Base-by-base conservation (phyloP, 2,797 vertebrate genomes). In the Macropus fuliginosus region DNA sequence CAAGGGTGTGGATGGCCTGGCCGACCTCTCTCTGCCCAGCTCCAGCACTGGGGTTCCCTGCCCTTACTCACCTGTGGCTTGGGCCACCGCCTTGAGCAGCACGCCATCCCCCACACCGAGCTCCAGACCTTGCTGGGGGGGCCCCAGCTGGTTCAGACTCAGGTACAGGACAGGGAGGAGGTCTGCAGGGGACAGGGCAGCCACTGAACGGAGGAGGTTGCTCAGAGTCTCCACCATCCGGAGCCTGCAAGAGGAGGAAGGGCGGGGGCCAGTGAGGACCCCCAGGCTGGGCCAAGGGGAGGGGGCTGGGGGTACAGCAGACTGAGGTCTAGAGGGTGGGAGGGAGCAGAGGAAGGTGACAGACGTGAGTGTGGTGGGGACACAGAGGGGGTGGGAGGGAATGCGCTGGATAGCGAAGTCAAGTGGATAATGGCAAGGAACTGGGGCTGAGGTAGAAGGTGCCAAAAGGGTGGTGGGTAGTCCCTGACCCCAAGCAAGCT, bases 61-160 rank as follows among this genome's bases (percentile, higher is more conserved):
- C 5, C 21, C 55, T 56, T 27, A 28, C 97, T 92, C 97, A 99
- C 99, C 99, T 6, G 99, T 99, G 95, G 99, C 99, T 98, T 99
- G 99, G 97, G 99, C 99, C 91, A 99, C 99, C 0, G 99, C 99
- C 98, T 99, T 99, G 99, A 99, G 99, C 91, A 99, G 99, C 95
- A 99, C 98, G 0, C 99, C 99, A 89, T 99, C 99, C 4, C 99
- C 99, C 0, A 99, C 97, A 0, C 99, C 99, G 1, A 99, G 99
- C 98, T 99, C 99, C 96, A 99, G 98, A 81, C 99, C 99, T 96
- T 99, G 98, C 98, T 99, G 99, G 74, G 99, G 99, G 0, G 99
- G 99, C 31, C 99, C 99, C 28, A 99, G 99, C 97, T 99, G 99
- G 98, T 99, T 99, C 97, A 99, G 98, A 98, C 99, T 99, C 97